Conservation (phyloP, 1,140 invertebrate species). For the Drosophila lini region DNA sequence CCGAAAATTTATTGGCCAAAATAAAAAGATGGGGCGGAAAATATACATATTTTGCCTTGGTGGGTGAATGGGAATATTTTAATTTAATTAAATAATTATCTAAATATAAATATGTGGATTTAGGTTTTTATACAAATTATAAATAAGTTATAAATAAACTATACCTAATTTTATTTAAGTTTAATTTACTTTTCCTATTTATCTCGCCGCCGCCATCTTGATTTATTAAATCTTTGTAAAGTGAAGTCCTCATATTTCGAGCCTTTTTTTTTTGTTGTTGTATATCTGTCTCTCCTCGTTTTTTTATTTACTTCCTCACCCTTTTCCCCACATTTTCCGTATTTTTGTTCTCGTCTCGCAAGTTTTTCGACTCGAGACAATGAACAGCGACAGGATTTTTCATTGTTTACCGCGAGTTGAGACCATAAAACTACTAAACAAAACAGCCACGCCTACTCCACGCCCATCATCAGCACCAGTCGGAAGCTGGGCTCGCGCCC, state of each 20-base stretch:
- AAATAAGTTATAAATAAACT: no score
- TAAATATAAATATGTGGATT: no score
- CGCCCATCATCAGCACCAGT: conserved; percentile 34
- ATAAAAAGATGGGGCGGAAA: neutral
- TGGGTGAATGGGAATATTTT: neutral
- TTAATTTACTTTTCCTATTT: conserved; percentile 16
- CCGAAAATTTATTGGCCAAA: conserved; percentile 41
- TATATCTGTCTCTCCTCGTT: neutral
- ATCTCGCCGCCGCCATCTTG: conserved; percentile 40
- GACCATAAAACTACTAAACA: conserved; percentile 80
- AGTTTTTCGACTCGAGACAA: conserved; percentile 71
- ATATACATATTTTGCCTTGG: neutral
- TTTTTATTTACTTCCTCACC: neutral
- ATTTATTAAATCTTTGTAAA: conserved; percentile 63
- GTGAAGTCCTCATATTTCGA: conserved; percentile 21
- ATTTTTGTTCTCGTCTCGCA: conserved; percentile 14
- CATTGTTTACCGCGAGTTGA: conserved; percentile 77
- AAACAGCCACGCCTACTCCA: conserved; percentile 58
- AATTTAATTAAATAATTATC: conserved; percentile 13
- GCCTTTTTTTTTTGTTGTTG: neutral
- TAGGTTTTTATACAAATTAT: no score
- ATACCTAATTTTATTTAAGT: neutral
- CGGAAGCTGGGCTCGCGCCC: neutral
- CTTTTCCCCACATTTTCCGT: neutral
- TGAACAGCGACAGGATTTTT: conserved; percentile 66